Evolutionary conservation across 1,140 invertebrate genomes (phyloP), one percentile per base, ranked within the genome.

Genomic region (Elysia chlorotica): DNA sequence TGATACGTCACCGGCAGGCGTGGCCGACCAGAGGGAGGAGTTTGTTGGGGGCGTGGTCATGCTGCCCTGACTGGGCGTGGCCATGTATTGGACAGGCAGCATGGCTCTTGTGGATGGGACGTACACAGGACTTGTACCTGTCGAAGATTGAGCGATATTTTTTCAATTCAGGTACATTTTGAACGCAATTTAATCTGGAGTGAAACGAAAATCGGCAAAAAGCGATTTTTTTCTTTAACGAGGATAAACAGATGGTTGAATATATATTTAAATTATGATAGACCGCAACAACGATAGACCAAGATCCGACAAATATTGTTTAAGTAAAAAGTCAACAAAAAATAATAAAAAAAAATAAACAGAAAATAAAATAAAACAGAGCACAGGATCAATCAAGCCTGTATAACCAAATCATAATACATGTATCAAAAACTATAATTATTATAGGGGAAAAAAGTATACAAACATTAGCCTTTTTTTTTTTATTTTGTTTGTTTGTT

Each of bases 61-160:
- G 41, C 41, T 48, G n/a, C n/a, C n/a, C n/a, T 48, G 41, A 2
- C 33, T 38, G 28, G 65, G 56, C 21, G 69, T 68, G 73, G 72
- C 77, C 28, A 79, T 79, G 74, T 83, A 80, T 67, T 83, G 83
- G 71, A 81, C 81, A 76, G 84, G 83, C 2, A 81, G 79, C 37
- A 86, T 79, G 17, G 85, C 68, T 23, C 85, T 73, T 1, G 83
- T 83, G n/a, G 85, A 83, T 0, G 85, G 85, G 5, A 85, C 85
- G 73, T 84, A 86, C 25, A 86, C 80, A 1, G 85, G 83, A 67
- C 79, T 85, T n/a, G 82, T 62, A 21, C 80, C 71, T 17, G 76
- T 71, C 35, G 80, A 79, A 65, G n/a, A 48, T 14, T 48, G 41
- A 10, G 10, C 10, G 10, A 48, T n/a, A 48, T n/a, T 48, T 14